Evolutionary conservation across 2,113 vertebrate species (phyloP).

Genomic region (Nestor notabilis): DNA sequence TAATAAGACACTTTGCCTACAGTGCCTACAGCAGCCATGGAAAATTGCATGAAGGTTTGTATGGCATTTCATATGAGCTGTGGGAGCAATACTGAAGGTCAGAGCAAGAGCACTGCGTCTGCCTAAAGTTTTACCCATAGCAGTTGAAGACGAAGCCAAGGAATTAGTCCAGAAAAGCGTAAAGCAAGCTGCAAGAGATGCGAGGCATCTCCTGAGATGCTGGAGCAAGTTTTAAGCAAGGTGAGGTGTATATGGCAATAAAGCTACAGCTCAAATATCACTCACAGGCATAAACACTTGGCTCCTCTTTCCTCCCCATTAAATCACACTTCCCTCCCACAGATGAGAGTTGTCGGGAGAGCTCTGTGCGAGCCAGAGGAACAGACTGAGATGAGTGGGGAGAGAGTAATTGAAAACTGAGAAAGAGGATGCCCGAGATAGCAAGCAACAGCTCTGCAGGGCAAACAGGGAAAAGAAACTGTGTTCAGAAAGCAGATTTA

Average conservation of each 20-base stretch:
- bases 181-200: neutral
- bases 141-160: neutral
- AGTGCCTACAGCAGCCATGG: constrained; percentile 10
- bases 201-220: neutral
- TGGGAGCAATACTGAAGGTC: constrained; percentile 28
- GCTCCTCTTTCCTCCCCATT: neutral
- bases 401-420: constrained; percentile 41
- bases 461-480: constrained; percentile 28
- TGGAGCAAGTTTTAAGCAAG: neutral
- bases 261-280: neutral
- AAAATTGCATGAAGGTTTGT: constrained; percentile 13
- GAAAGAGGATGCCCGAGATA: constrained; percentile 1
- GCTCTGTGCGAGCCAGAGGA: neutral
- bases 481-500: neutral
- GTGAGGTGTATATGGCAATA: neutral
- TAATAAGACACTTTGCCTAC: constrained; percentile 26
- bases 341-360: neutral
- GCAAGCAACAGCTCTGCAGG: constrained; percentile 8
- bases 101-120: neutral
- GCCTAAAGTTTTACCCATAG: neutral
- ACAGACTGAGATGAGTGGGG: constrained; percentile 31
- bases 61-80: neutral
- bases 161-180: neutral
- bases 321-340: constrained; percentile 27
- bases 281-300: neutral